A percentile compares a stretch with the other conserved stretches of the same genome.
Evolutionary conservation across 64 coral and sea anemone genomes (phyloP).

Genomic region (Montipora foliosa): DNA sequence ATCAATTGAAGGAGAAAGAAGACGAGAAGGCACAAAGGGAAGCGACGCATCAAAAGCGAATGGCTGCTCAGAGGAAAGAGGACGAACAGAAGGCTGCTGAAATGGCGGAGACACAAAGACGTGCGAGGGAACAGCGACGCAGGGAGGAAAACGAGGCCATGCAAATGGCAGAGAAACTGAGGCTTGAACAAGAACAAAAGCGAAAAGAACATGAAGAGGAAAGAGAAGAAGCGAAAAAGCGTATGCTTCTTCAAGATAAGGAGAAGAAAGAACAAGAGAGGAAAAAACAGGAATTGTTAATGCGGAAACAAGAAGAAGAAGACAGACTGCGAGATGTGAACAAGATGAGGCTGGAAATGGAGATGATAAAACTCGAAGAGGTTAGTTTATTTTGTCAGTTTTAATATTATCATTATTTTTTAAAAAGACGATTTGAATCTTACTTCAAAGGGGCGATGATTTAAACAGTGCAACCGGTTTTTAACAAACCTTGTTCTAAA

Average conservation of each 20-base stretch:
- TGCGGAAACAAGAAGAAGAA: conserved; percentile 43
- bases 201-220: conserved; percentile 27
- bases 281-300: not conserved
- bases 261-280: conserved; percentile 35
- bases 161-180: conserved; percentile 17
- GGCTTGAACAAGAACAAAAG: conserved; percentile 33
- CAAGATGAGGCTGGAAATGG: not conserved
- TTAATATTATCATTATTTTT: no score
- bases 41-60: conserved; percentile 18
- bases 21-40: conserved; percentile 22
- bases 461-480: no score
- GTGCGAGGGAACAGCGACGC: conserved; percentile 6
- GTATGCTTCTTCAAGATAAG: not conserved
- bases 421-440: no score
- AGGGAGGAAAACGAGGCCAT: conserved; percentile 33
- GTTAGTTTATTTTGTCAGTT: not conserved
- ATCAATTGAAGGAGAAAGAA: conserved; percentile 39
- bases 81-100: conserved; percentile 37
- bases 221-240: conserved; percentile 25
- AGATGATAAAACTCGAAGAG: conserved; percentile 10
- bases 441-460: no score
- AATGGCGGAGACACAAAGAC: conserved; percentile 45
- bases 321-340: conserved; percentile 16
- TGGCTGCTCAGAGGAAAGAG: conserved; percentile 32
- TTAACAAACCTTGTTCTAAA: no score